Conservation (phyloP, 1,140 invertebrate species). For the Uloborus diversus region DNA sequence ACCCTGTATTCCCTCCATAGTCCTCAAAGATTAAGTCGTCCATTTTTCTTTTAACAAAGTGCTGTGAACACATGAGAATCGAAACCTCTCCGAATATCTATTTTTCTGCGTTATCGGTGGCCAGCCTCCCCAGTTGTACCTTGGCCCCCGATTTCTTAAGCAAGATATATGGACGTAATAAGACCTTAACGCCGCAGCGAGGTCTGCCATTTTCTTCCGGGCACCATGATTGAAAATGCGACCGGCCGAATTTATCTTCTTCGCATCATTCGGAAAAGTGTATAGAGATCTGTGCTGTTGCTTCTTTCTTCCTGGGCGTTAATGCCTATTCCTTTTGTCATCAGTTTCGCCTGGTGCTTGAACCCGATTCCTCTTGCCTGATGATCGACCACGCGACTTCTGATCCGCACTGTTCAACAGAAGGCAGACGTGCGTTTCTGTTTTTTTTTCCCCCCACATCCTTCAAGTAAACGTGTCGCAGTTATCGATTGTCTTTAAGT, state of each 20-base stretch:
- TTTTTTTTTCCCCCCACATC: no score
- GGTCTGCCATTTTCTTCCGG: slow-evolving; percentile 1
- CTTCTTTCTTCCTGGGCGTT: slow-evolving; percentile 36
- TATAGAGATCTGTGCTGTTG: slow-evolving; percentile 6
- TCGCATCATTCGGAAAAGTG: neutral
- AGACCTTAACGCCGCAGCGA: slow-evolving; percentile 36
- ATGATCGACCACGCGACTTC: neutral
- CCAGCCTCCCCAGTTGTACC: neutral
- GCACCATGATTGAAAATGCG: slow-evolving; percentile 48
- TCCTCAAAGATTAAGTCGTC: no score
- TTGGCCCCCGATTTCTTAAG: slow-evolving; percentile 2
- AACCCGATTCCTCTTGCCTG: neutral
- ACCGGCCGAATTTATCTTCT: slow-evolving; percentile 32
- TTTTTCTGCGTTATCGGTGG: neutral
- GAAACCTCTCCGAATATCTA: neutral
- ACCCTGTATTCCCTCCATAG: no score
- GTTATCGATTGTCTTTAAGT: no score
- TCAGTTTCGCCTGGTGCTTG: slow-evolving; percentile 29
- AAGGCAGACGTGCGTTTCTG: neutral
- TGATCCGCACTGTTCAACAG: neutral
- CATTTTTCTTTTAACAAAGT: no score
- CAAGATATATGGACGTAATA: slow-evolving; percentile 36
- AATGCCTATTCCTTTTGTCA: slow-evolving; percentile 42
- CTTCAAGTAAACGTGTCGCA: no score
- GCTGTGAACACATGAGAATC: no score